A percentile compares a stretch with the other conserved stretches of the same genome.
These are phyloP conservation scores for Drosophila pachea DNA, from an alignment of 1,140 invertebrate species.

Conservation along the genomic window DNA sequence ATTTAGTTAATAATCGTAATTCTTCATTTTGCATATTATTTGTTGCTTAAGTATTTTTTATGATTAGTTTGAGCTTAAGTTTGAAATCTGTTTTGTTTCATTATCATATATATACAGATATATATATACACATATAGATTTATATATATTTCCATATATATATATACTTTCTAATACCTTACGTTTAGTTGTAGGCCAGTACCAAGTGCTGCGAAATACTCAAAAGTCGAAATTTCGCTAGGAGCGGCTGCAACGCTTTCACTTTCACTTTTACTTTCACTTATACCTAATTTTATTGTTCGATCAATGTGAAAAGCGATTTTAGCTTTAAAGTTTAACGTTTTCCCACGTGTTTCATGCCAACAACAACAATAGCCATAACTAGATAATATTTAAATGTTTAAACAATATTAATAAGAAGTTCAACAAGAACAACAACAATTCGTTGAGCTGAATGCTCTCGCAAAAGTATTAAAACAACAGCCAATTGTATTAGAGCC, in stretches of 20 bases:
- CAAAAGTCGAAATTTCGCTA: slow-evolving; percentile 35
- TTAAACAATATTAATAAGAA: not conserved
- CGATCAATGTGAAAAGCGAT: too few relatives aligned
- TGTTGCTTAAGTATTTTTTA: slow-evolving; percentile 49
- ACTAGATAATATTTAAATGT: slow-evolving; percentile 37
- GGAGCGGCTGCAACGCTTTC: not conserved
- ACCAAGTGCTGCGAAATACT: slow-evolving; percentile 74
- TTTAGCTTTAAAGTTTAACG: slow-evolving; percentile 3
- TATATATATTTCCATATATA: slow-evolving; percentile 34
- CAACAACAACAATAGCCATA: slow-evolving; percentile 46
- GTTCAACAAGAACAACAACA: slow-evolving; percentile 11
- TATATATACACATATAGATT: slow-evolving; percentile 7
- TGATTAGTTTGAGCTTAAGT: slow-evolving; percentile 46
- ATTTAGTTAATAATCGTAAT: slow-evolving; percentile 16
- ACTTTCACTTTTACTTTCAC: too few relatives aligned
- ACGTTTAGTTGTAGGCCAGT: slow-evolving; percentile 51
- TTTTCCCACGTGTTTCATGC: not conserved
- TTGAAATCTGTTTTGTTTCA: slow-evolving; percentile 28
- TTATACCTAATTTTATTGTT: not conserved
- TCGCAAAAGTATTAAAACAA: slow-evolving; percentile 65
- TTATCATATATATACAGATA: not conserved
- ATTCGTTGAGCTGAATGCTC: slow-evolving; percentile 36
- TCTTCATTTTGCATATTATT: slow-evolving; percentile 42
- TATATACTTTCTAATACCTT: slow-evolving; percentile 40
- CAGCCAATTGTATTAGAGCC: slow-evolving; percentile 69